phyloP scores from a whole-genome alignment of 2,113 vertebrate genomes.

The Ammodramus savannarum region DNA sequence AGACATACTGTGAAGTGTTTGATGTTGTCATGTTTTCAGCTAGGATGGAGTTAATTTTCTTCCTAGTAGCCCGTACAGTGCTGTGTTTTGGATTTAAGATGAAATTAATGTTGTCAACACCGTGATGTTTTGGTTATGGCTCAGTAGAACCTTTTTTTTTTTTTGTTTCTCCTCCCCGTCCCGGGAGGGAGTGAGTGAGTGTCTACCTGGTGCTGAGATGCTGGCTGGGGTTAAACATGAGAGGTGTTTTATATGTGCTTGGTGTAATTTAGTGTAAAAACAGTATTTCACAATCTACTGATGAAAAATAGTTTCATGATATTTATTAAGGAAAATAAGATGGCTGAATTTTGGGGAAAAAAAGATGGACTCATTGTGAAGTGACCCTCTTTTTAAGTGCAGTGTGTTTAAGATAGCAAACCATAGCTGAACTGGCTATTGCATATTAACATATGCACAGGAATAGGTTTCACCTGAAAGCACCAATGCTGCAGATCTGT shows the following conservation, averaged over 20 bases:
- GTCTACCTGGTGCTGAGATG: neutral
- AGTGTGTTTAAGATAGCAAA: neutral
- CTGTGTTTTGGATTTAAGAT: neutral
- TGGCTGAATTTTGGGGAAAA: neutral
- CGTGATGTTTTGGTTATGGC: neutral
- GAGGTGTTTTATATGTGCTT: neutral
- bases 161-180: neutral
- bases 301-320: neutral
- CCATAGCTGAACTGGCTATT: neutral
- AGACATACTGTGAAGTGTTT: neutral
- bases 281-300: neutral
- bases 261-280: neutral
- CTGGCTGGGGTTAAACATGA: neutral
- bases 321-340: neutral
- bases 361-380: neutral
- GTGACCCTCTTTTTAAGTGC: neutral
- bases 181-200: fast-evolving
- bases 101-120: neutral
- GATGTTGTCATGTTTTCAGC: neutral
- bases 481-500: neutral
- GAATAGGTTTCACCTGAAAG: neutral
- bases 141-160: neutral
- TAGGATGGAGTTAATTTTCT: neutral
- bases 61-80: neutral
- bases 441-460: neutral